Conservation (phyloP, 2,797 vertebrate species). For the Gymnoscopelus braueri region DNA sequence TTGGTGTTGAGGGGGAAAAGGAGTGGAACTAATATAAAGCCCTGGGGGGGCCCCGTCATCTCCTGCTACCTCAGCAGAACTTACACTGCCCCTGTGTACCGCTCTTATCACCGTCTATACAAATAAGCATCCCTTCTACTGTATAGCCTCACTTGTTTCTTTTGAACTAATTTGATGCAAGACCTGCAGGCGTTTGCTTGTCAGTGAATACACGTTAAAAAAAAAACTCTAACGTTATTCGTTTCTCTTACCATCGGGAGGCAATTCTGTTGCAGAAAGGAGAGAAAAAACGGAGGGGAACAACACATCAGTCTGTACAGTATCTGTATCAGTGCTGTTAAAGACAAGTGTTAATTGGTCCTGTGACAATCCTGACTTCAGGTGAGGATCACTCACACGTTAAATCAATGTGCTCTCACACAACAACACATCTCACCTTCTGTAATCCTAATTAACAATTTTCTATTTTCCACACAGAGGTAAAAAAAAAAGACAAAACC, state of each 20-base stretch:
- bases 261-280: slow-evolving; percentile 69
- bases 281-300: slow-evolving; percentile 37
- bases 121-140: slow-evolving; percentile 49
- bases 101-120: slow-evolving; percentile 46
- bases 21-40: too few species aligned
- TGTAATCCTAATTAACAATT: slow-evolving; percentile 37
- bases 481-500: slow-evolving; percentile 10
- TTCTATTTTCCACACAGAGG: slow-evolving; percentile 3
- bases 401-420: slow-evolving; percentile 50
- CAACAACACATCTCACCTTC: slow-evolving; percentile 34
- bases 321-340: slow-evolving; percentile 42
- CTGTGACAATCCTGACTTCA: slow-evolving; percentile 45
- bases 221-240: slow-evolving; percentile 58
- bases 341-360: slow-evolving; percentile 62
- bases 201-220: slow-evolving; percentile 40
- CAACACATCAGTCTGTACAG: slow-evolving; percentile 59
- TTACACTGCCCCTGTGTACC: slow-evolving; percentile 9
- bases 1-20: too few species aligned
- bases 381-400: slow-evolving; percentile 53
- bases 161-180: slow-evolving; percentile 40
- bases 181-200: slow-evolving; percentile 69
- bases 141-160: slow-evolving; percentile 45
- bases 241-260: slow-evolving; percentile 82
- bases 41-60: slow-evolving; percentile 19
- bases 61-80: slow-evolving; percentile 35